Evolutionary conservation across 2,888 invertebrate genomes (phyloP).

Genomic region (Apodemia zela): DNA sequence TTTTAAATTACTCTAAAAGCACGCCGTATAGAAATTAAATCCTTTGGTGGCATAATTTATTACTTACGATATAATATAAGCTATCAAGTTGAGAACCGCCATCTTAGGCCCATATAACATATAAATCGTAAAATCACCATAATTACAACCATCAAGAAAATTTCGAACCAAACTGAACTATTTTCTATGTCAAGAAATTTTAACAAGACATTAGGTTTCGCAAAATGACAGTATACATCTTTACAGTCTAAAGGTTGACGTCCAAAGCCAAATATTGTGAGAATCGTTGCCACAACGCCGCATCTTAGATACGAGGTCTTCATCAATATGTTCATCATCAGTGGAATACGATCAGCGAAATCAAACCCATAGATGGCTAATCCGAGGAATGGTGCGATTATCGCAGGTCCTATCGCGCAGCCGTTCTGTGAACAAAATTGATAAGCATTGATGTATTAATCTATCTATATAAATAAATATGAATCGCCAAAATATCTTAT

Average conservation of each 20-base stretch:
- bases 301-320: constrained; percentile 84
- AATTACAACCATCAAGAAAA: constrained; percentile 70
- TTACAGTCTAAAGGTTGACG: constrained; percentile 78
- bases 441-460: not conserved
- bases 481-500: no score
- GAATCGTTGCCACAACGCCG: constrained; percentile 82
- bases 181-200: constrained; percentile 81
- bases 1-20: not conserved
- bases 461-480: no score
- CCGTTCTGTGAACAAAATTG: constrained; percentile 78
- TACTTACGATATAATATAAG: constrained; percentile 8
- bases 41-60: not conserved
- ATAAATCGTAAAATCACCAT: constrained; percentile 79
- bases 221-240: constrained; percentile 83
- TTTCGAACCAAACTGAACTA: constrained; percentile 79
- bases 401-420: constrained; percentile 83
- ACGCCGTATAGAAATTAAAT: constrained; percentile 1
- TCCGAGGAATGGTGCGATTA: constrained; percentile 84
- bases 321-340: constrained; percentile 82
- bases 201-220: constrained; percentile 82
- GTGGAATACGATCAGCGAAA: constrained; percentile 82
- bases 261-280: constrained; percentile 83
- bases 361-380: constrained; percentile 86
- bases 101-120: constrained; percentile 79
- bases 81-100: constrained; percentile 72